Base-by-base conservation (phyloP, 2,113 vertebrate genomes). In the Cacatua alba region DNA sequence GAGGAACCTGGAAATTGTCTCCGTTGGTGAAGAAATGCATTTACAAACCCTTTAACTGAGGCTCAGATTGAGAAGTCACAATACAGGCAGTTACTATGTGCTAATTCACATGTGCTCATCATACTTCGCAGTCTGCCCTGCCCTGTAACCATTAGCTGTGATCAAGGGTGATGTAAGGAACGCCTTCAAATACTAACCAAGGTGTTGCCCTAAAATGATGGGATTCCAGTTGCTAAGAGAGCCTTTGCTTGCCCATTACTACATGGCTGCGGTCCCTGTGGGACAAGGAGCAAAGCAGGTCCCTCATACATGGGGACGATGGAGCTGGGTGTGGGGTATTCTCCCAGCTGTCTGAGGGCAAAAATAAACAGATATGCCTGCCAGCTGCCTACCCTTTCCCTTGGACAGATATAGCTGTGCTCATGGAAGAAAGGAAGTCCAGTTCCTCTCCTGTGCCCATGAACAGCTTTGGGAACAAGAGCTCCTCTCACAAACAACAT, bases 401-500 rank as follows among this genome's bases (percentile, higher is more conserved):
- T 79, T 29, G 24, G 77, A 71, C 75, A 86, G 72, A 83, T 53
- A 87, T 3, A 39, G 60, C 1, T 12, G 37, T 41, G 59, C 64
- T 83, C 37, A 17, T 0, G 35, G 76, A 71, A 77, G 41, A 81
- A 80, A 88, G 94, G 86, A 95, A 96, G 74, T 64, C 78, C 31
- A 35, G 77, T 17, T 90, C 67, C 57, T 81, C 83, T 62, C 69
- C 77, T 69, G 65, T 62, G 53, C 86, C 70, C 44, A 16, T 17
- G 86, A 84, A 81, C 84, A 74, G 78, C 78, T 95, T 84, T 35
- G 81, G 60, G 88, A 94, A 94, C 64, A 55, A 77, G 90, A 92
- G 69, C 86, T 88, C 24, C 44, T 35, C 92, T 95, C 74, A 13
- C 96, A 95, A 96, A 93, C 82, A 94, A 69, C 62, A 68, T 60